These are phyloP conservation scores for Excalfactoria chinensis DNA, from an alignment of 2,113 vertebrate species.

Conservation along the genomic window DNA sequence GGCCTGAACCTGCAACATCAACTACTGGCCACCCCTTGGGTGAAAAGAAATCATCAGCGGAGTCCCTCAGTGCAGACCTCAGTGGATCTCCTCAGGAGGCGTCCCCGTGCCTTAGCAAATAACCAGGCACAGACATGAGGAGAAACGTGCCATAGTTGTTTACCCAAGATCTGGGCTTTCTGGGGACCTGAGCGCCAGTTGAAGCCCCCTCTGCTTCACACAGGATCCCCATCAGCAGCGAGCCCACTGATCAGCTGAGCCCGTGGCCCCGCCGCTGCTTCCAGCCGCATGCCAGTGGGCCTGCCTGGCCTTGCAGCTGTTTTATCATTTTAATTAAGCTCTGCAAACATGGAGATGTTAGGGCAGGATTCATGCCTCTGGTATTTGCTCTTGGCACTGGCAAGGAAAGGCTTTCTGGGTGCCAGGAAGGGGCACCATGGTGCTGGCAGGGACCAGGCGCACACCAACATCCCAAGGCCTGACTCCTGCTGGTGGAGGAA, in stretches of 20 bases:
- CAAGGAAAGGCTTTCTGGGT: background rate
- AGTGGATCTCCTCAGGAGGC: rapidly evolving
- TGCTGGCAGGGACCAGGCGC: background rate
- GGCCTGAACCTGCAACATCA: background rate
- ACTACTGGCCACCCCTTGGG: background rate
- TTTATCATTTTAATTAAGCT: conserved; percentile 64
- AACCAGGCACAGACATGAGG: background rate
- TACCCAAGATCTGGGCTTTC: rapidly evolving
- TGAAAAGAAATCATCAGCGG: rapidly evolving
- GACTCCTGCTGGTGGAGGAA: background rate
- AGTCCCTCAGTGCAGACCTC: background rate
- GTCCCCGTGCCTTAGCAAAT: background rate
- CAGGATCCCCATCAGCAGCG: rapidly evolving
- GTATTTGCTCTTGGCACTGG: conserved; percentile 40
- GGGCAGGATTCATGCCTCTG: conserved; percentile 61
- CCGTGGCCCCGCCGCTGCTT: rapidly evolving
- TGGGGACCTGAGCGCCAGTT: background rate
- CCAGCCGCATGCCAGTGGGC: conserved; percentile 24
- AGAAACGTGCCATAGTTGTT: background rate
- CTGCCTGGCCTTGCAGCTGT: conserved; percentile 53
- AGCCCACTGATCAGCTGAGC: background rate
- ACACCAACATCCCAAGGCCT: rapidly evolving
- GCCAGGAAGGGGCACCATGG: background rate
- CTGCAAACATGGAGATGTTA: conserved; percentile 50
- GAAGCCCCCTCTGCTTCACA: background rate